Base-by-base conservation (phyloP, 2,113 vertebrate genomes). In the Madoqua kirkii region DNA sequence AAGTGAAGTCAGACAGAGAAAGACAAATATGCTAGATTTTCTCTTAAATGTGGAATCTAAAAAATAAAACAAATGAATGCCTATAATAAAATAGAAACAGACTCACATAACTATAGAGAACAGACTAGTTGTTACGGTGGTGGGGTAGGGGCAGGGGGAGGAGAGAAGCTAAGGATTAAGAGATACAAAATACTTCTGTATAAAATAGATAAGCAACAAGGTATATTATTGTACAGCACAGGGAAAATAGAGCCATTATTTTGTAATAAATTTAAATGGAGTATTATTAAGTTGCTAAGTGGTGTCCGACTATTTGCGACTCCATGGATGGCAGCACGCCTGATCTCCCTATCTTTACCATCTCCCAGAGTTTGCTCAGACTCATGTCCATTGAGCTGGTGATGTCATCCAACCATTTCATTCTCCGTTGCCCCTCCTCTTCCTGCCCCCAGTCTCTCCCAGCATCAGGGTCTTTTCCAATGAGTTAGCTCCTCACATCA, bases 71-170 rank as follows among this genome's bases (percentile, higher is more conserved):
- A 55, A 83, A 55, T 15, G n/a, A 55, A 83, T 36, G n/a, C 36
- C 31, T 55, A 10, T 55, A 55, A 40, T 8, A 27, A 83, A 83
- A 54, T 8, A 83, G 81, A 83, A 83, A 27, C 13, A 55, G 81
- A n/a, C 81, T 55, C 52, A 55, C 50, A 40, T 15, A 54, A 50
- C 48, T 82, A 40, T 83, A 83, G 52, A 36, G 52, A 55, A 36
- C 21, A 36, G 54, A 83, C 52, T 55, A 55, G 33, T 40, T n/a
- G 79, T 82, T 83, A 36, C 25, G 21, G 52, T n/a, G 52, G 81
- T 33, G 6, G 50, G 48, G 31, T 0, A 3, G 33, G 12, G 50
- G 11, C 2, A 1, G 31, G 2, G 50, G 33, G 50, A 54, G 50
- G 33, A 40, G 33, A 23, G 31, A 54, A 54, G 33, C 50, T 82